Evolutionary conservation across 2,888 invertebrate genomes (phyloP).

Genomic region (Galeopsomyia nigrocyanea): DNA sequence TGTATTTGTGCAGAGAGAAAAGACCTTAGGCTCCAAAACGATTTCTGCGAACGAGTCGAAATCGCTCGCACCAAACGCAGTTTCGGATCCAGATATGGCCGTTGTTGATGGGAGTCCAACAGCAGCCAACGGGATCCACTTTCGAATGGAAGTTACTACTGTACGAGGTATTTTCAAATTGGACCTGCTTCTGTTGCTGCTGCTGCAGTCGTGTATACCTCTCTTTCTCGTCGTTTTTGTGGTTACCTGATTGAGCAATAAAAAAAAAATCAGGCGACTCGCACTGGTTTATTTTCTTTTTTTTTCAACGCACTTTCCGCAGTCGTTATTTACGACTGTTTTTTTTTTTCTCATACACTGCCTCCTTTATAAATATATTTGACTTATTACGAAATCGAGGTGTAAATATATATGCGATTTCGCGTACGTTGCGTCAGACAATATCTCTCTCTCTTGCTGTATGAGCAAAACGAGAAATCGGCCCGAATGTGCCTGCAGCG

Average conservation of each 20-base stretch:
- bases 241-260: constrained; percentile 27
- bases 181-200: background rate
- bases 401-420: too few relatives aligned
- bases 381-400: too few relatives aligned
- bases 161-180: constrained; percentile 19
- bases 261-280: constrained; percentile 3
- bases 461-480: too few relatives aligned
- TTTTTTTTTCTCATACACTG: too few relatives aligned
- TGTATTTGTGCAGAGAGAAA: background rate
- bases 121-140: constrained; percentile 22
- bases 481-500: too few relatives aligned
- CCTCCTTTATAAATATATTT: too few relatives aligned
- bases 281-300: too few relatives aligned
- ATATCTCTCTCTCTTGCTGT: too few relatives aligned
- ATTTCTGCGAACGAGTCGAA: constrained; percentile 27
- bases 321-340: too few relatives aligned
- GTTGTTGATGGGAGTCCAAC: background rate
- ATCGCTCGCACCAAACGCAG: background rate
- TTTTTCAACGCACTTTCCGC: too few relatives aligned
- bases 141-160: constrained; percentile 28
- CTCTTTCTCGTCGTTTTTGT: background rate
- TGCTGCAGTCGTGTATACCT: background rate
- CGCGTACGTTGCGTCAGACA: too few relatives aligned
- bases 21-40: constrained; percentile 30
- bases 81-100: background rate